phyloP scores from a whole-genome alignment of 2,113 vertebrate genomes.

The Podilymbus podiceps region DNA sequence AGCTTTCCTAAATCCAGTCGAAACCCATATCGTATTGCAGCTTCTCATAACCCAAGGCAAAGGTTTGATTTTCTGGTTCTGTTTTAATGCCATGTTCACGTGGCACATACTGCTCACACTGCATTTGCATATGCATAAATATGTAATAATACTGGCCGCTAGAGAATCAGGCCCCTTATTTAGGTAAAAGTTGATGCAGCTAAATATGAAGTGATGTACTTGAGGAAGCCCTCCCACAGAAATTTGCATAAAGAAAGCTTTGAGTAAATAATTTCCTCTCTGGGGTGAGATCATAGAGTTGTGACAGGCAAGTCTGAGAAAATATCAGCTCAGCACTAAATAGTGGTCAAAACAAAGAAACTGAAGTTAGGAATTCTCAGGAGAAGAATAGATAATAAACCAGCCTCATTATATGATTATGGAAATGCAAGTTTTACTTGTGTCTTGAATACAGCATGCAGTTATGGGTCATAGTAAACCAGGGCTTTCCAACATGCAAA shows the following conservation, averaged over 20 bases:
- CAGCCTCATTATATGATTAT: not conserved
- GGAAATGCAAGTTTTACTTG: not conserved
- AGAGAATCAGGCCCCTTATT: not conserved
- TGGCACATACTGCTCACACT: not conserved
- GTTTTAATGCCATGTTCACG: not conserved
- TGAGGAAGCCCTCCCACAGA: not conserved
- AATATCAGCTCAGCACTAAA: not conserved
- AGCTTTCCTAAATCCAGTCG: not conserved
- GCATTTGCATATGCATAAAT: not conserved
- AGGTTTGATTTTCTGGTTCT: not conserved
- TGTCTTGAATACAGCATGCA: not conserved
- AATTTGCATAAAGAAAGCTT: not conserved
- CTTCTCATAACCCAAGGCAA: not conserved
- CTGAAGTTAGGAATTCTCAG: not conserved
- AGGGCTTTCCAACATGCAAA: not conserved
- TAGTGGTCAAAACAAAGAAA: not conserved
- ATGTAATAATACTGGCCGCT: not conserved
- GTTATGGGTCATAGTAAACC: not conserved
- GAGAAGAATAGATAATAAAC: not conserved
- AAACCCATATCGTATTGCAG: not conserved
- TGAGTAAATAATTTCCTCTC: not conserved
- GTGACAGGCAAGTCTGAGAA: not conserved
- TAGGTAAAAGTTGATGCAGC: not conserved
- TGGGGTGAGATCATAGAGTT: not conserved
- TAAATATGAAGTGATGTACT: not conserved